Evolutionary conservation across 2,888 invertebrate genomes (phyloP).

Genomic region (Hyles lineata): DNA sequence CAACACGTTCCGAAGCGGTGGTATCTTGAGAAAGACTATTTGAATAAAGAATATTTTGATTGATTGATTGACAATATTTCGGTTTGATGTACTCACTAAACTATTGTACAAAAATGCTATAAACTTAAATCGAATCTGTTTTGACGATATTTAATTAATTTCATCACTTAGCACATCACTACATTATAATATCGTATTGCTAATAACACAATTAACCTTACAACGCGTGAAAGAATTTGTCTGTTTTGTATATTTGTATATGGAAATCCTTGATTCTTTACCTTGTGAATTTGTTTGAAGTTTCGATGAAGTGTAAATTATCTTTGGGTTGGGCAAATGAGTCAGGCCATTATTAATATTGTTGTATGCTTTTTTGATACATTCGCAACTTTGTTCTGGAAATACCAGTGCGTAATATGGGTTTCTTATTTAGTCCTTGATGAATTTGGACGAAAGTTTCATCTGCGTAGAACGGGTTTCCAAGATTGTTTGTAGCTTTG

Average conservation of each 20-base stretch:
- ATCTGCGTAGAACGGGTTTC: not conserved
- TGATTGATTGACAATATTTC: no score
- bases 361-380: not conserved
- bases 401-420: not conserved
- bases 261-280: not conserved
- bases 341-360: not conserved
- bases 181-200: no score
- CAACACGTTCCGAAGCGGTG: no score
- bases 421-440: not conserved
- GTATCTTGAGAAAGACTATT: no score
- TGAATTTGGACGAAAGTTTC: not conserved
- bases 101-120: no score
- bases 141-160: no score
- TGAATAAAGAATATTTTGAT: no score
- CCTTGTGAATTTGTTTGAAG: constrained; percentile 12
- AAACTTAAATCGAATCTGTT: no score
- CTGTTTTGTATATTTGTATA: not conserved
- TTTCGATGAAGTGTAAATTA: not conserved
- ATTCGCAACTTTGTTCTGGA: not conserved
- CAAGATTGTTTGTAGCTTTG: no score
- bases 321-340: not conserved
- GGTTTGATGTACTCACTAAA: no score
- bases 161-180: no score
- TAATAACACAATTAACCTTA: not conserved
- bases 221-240: not conserved